A percentile compares a stretch with the other conserved stretches of the same genome.
These are phyloP conservation scores for Amazona vittata DNA, from an alignment of 2,113 vertebrate genomes.

Conservation along the genomic window DNA sequence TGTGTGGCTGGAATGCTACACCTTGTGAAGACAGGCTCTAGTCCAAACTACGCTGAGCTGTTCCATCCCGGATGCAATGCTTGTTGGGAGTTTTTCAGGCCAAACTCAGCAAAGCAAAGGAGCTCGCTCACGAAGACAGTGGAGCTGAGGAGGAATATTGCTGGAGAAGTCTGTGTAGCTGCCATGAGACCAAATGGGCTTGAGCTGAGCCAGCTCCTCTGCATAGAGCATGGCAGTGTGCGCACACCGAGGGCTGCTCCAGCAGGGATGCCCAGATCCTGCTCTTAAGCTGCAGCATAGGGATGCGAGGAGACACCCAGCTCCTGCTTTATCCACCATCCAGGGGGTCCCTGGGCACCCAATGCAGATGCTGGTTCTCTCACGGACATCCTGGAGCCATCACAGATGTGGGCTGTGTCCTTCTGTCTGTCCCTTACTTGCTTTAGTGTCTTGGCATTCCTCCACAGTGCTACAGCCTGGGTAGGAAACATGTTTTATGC, in stretches of 20 bases:
- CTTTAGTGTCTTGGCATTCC: background rate
- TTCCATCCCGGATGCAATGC: background rate
- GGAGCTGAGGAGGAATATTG: background rate
- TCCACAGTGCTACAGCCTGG: background rate
- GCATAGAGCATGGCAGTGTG: background rate
- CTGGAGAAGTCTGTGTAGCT: accelerated
- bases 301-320: background rate
- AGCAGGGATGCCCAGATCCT: background rate
- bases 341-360: background rate
- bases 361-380: background rate
- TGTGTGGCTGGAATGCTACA: background rate
- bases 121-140: accelerated
- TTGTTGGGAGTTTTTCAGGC: background rate
- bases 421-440: background rate
- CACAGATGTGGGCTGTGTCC: background rate
- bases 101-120: background rate
- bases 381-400: background rate
- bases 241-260: background rate
- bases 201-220: background rate
- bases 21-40: background rate
- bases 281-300: background rate
- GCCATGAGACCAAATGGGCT: background rate
- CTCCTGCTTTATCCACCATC: background rate
- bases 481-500: background rate
- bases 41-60: background rate